Base-by-base conservation (phyloP, 1,140 invertebrate genomes). In the Lineus longissimus region DNA sequence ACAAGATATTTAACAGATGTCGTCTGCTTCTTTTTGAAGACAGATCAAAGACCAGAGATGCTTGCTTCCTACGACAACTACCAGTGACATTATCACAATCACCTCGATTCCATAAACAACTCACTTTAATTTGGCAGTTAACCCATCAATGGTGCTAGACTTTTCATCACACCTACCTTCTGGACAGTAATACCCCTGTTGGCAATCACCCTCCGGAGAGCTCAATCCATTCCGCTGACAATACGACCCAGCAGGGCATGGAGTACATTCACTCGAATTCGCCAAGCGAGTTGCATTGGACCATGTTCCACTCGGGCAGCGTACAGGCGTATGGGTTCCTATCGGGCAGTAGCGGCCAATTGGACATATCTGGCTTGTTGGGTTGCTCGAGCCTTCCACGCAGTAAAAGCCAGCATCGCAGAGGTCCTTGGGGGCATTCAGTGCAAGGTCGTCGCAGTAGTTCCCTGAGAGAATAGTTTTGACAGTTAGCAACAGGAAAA, bases 171-270 rank as follows among this genome's bases (percentile, higher is more conserved):
- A 61, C 61, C 62, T 67, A 74, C 76, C 75, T 69, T 69, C 64
- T 15, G 75, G 75, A 59, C 77, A 79, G 69, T 79, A 79, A 63
- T 76, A 79, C 0, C 77, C 77, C 25, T 73, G 71, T 23, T 71
- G 70, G 68, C 77, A 79, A 2, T 62, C 62, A 2, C 71, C 75
- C 33, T 79, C 70, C n/a, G 70, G 75, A 13, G 60, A 55, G 2
- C 72, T 76, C 6, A 79, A 67, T 13, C 77, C 77, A 9, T 69
- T 72, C 11, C 64, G 68, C 30, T 73, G 66, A 62, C 77, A 79
- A 61, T 76, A 77, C 51, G 45, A 77, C 2, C 77, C 77, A 4
- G 72, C 73, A 11, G 73, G 75, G 66, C 77, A 79, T 47, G 68
- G 61, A 0, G 72, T 75, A 64, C 77, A 79, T 19, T 78, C 66